A percentile compares a stretch with the other conserved stretches of the same genome.
Conservation (phyloP, 2,888 invertebrate genomes). For the Emmelina monodactyla region DNA sequence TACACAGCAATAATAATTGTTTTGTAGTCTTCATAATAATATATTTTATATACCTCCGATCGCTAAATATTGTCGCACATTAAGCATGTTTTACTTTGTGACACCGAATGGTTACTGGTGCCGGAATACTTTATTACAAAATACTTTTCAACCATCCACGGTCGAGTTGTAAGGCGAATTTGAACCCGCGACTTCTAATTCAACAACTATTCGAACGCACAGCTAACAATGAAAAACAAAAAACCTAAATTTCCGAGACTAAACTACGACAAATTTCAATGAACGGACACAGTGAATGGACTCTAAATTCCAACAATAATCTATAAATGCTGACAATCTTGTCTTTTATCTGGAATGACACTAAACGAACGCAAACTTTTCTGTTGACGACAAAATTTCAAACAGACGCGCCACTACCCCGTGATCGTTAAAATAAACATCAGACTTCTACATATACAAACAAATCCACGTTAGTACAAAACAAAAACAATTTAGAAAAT, state of each 20-base stretch:
- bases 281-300: slow-evolving; percentile 34
- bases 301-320: slow-evolving; percentile 39
- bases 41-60: slow-evolving; percentile 59
- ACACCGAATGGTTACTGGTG: slow-evolving; percentile 45
- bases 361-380: slow-evolving; percentile 25
- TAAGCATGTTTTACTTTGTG: slow-evolving; percentile 40
- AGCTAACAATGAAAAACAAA: slow-evolving; percentile 23
- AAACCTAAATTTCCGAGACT: slow-evolving; percentile 36
- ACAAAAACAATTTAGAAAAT: slow-evolving; percentile 34
- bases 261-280: slow-evolving; percentile 35
- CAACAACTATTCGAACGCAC: slow-evolving; percentile 35
- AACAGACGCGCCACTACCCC: not conserved
- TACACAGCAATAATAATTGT: slow-evolving; percentile 63
- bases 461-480: slow-evolving; percentile 36
- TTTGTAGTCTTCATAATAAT: slow-evolving; percentile 57
- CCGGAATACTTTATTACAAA: slow-evolving; percentile 35
- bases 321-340: slow-evolving; percentile 65
- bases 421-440: slow-evolving; percentile 26
- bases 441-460: slow-evolving; percentile 32
- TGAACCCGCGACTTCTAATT: slow-evolving; percentile 24
- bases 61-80: slow-evolving; percentile 65
- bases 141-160: too few species aligned
- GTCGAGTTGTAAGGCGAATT: too few species aligned
- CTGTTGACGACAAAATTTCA: not conserved
- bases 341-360: slow-evolving; percentile 67